Conservation (phyloP, 2,113 vertebrate species). For the Dasypus novemcinctus region DNA sequence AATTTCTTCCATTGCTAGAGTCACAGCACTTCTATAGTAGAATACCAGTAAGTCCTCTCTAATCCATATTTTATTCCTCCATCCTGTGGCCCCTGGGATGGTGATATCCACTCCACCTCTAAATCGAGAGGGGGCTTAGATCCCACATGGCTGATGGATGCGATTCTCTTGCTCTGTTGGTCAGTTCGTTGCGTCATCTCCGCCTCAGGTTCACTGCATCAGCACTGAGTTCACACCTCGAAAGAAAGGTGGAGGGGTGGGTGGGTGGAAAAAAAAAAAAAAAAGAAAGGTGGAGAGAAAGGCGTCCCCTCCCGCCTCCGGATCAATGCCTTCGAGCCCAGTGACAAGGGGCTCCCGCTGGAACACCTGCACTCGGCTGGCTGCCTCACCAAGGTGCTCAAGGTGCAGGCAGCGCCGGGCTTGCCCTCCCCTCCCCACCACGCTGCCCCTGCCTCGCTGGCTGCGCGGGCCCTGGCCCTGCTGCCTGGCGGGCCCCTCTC, state of each 20-base stretch:
- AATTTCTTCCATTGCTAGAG: no score
- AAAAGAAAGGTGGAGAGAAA: constrained; percentile 80
- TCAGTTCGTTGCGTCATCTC: no score
- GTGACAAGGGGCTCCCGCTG: constrained; percentile 48
- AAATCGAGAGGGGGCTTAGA: no score
- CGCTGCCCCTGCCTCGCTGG: background rate
- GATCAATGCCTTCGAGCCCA: constrained; percentile 75
- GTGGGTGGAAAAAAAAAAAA: no score
- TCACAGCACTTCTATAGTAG: no score
- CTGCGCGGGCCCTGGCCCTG: background rate
- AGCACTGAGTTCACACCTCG: constrained; percentile 77
- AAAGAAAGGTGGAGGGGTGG: constrained; percentile 79
- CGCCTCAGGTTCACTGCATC: constrained; percentile 77
- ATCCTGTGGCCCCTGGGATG: no score
- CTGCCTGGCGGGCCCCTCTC: background rate
- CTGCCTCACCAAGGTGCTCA: constrained; percentile 79
- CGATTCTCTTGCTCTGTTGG: no score
- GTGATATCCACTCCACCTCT: no score
- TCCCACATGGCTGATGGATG: no score
- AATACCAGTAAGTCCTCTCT: no score
- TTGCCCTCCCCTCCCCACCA: background rate
- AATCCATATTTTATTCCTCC: no score
- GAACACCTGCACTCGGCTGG: constrained; percentile 70
- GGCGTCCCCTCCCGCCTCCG: constrained; percentile 75
- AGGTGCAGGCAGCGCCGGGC: constrained; percentile 6